A percentile compares a stretch with the other conserved stretches of the same genome.
These are phyloP conservation scores for Nemotelus nigrinus DNA, from an alignment of 2,888 invertebrate species.

Conservation along the genomic window DNA sequence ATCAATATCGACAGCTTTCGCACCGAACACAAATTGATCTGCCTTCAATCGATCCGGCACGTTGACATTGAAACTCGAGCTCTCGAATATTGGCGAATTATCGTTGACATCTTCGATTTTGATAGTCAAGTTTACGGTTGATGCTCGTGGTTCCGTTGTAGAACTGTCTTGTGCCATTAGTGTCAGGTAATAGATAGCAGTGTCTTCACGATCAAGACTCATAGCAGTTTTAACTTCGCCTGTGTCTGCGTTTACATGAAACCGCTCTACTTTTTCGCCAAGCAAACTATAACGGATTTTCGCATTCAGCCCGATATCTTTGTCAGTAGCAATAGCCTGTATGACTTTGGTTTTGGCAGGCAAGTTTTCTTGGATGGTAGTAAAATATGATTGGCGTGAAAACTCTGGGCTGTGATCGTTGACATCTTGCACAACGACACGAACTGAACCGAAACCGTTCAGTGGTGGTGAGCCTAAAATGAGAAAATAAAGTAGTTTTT, in stretches of 20 bases:
- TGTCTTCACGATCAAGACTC: constrained; percentile 82
- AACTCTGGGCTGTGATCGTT: constrained; percentile 95
- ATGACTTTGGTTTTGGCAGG: constrained; percentile 81
- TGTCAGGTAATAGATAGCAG: constrained; percentile 79
- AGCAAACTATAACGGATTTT: constrained; percentile 86
- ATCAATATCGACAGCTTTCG: constrained; percentile 86
- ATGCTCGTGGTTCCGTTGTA: constrained; percentile 83
- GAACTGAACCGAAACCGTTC: constrained; percentile 91
- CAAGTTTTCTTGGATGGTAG: constrained; percentile 83
- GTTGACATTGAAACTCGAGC: constrained; percentile 79
- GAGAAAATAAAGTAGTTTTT: constrained; percentile 52
- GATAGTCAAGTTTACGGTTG: constrained; percentile 85
- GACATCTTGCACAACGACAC: constrained; percentile 90
- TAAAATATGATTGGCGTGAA: constrained; percentile 81
- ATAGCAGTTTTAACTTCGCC: constrained; percentile 81
- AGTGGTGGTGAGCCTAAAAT: constrained; percentile 87
- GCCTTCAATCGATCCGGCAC: constrained; percentile 82
- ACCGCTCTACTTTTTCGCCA: constrained; percentile 83
- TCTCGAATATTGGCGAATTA: constrained; percentile 82
- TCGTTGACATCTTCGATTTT: constrained; percentile 85
- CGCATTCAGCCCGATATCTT: constrained; percentile 85
- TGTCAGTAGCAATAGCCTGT: constrained; percentile 81
- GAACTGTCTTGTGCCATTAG: constrained; percentile 91
- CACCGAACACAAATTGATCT: constrained; percentile 91
- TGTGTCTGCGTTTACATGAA: constrained; percentile 79